Base-by-base conservation (phyloP, 2,797 vertebrate genomes). In the Anomalospiza imberbis region DNA sequence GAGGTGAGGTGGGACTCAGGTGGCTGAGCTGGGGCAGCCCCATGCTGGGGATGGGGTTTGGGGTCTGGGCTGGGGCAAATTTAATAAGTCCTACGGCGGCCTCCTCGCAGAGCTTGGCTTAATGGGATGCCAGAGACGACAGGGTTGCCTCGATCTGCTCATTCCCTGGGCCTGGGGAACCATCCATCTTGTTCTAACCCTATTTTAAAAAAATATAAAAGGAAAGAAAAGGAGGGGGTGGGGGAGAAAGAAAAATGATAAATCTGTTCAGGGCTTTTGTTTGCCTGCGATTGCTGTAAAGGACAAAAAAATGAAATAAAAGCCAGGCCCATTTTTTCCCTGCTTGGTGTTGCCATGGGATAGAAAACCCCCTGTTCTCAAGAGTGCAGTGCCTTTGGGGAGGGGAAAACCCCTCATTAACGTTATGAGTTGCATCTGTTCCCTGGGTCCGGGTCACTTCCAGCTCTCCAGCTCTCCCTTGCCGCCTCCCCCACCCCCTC, bases 101-200 rank as follows among this genome's bases (percentile, higher is more conserved):
- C 84, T 88, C 96, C 92, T 94, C 51, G 20, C 48, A 28, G 91
- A 75, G 93, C 94, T 74, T 11, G 29, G 83, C 75, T 95, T 96
- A 95, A 96, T 94, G 90, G 94, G 95, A 94, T 89, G 84, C 95
- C 91, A 53, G 80, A 94, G 95, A 61, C 51, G 38, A 75, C 85
- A 86, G 88, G 91, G 95, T 84, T 86, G 94, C 96, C 91, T 96
- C 85, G 42, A 80, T 94, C 65, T 45, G 77, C 83, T 95, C 66
- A 75, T 93, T 86, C 85, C 89, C 67, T 12, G 91, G 68, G 83
- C 85, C 74, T 83, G 89, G 38, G 88, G 94, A 78, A 91, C 88
- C 96, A 97, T 97, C 96, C 93, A 83, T 97, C 98, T 97, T 96
- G 91, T 87, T 96, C 95, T 86, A 91, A 91, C 94, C 94, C 97